Evolutionary conservation across 2,888 invertebrate species (phyloP).

Genomic region (Crossocerus cetratus): DNA sequence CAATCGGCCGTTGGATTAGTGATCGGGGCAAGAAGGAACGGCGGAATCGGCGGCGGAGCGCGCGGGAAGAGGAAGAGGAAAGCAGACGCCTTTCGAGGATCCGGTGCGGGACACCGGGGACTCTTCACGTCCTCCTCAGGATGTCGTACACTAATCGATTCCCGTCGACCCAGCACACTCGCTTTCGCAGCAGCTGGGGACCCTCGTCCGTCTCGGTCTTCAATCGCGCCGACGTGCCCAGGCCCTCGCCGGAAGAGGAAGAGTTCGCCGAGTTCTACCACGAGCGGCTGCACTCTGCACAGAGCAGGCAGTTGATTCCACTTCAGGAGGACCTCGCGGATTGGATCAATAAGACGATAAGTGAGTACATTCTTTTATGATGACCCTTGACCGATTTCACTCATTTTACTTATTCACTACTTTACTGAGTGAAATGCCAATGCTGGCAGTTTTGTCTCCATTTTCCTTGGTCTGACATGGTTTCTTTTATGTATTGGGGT

Average conservation of each 20-base stretch:
- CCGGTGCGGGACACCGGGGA: conserved; percentile 41
- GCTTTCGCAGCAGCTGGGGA: conserved; percentile 81
- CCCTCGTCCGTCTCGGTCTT: conserved; percentile 79
- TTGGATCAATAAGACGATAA: conserved; percentile 91
- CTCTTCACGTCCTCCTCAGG: conserved; percentile 29
- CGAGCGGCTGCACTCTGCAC: conserved; percentile 86
- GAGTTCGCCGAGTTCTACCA: conserved; percentile 83
- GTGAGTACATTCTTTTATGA: conserved; percentile 78
- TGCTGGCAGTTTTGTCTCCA: too few species aligned
- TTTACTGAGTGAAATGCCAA: too few species aligned
- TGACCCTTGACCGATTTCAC: neutral
- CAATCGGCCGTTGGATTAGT: conserved; percentile 27
- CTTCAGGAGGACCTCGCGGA: conserved; percentile 92
- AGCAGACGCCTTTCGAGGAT: conserved; percentile 24
- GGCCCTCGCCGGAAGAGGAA: conserved; percentile 78
- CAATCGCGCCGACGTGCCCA: conserved; percentile 70
- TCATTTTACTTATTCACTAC: too few species aligned
- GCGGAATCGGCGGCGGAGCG: conserved; percentile 11
- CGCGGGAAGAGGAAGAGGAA: conserved; percentile 20
- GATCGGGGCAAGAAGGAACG: conserved; percentile 18
- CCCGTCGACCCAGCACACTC: conserved; percentile 72
- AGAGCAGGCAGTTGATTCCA: conserved; percentile 88
- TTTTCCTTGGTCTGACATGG: too few species aligned
- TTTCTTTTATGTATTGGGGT: too few species aligned
- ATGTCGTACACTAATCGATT: conserved; percentile 76